Base-by-base conservation (phyloP, 2,888 invertebrate species). In the Polyommatus icarus region DNA sequence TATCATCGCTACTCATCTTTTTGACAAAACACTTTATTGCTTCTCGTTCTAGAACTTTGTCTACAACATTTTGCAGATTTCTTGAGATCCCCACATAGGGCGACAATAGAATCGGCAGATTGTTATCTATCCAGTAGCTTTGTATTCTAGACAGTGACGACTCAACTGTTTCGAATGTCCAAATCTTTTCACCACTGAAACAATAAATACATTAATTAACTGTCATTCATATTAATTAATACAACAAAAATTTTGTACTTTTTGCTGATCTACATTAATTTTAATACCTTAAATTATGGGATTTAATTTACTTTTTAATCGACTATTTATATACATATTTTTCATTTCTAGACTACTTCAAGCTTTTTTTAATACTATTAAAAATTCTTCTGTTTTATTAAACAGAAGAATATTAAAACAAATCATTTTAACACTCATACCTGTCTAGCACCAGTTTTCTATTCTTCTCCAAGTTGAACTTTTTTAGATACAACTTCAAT, bases 361-460 rank as follows among this genome's bases (percentile, higher is more conserved):
- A 46, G 40, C 10, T 46, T 3, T 46, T 46, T 10, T 46, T 46
- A 46, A 46, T 12, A 46, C 46, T 46, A 46, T 12, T 46, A 12
- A 46, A 46, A 54, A 15, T 18, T 54, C 4, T 18, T 18, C 54
- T 54, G 54, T 54, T 18, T 3, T n/a, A n/a, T n/a, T n/a, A n/a
- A n/a, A n/a, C n/a, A n/a, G n/a, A n/a, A n/a, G n/a, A 18, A 18
- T 18, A 54, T 54, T 18, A 54, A 50, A 50, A 50, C 40, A 15
- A 18, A n/a, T 18, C 12, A 73, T 61, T 24, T 12, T 3, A 20
- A 61, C 8, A 20, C 10, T 61, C 61, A 71, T 82, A 93, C 93
- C 87, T 91, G 76, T 91, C 90, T n/a, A 93, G 82, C 2, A 93
- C 86, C 12, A 93, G 84, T 83, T 92, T 91, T 40, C 91, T 87